Evolutionary conservation across 2,113 vertebrate species (phyloP), one percentile per base, ranked within the genome.

Genomic region (Nesogale talazaci): DNA sequence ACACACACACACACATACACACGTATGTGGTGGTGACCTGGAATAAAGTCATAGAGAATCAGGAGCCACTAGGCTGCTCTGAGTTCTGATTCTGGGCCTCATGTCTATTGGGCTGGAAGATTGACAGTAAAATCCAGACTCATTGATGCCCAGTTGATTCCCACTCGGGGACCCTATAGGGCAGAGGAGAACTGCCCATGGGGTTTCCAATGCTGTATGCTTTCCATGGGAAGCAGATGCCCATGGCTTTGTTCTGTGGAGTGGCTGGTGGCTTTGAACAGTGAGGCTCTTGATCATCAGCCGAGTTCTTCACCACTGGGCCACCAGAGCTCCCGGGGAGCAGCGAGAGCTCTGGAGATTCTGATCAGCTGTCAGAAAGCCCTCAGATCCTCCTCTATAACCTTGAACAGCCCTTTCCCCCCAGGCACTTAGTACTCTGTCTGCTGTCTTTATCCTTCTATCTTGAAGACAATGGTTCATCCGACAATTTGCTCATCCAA

Each of bases 331-430:
- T 69, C 31, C 31, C n/a, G 67, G n/a, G n/a, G 12, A n/a, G 14
- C 6, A 36, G 23, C 12, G 0, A 38, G 46, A 76, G 4, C 14
- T 1, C 17, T 27, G 67, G 57, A 3, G 7, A 7, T 14, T 2
- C 23, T 15, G 5, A 3, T 34, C 0, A 0, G 16, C 40, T n/a
- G 3, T 5, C 0, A 5, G 23, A 1, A 3, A 88, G 65, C 46
- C 74, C n/a, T 92, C 22, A n/a, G n/a, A n/a, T n/a, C 3, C 77
- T 76, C 36, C 59, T 75, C 10, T n/a, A 83, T 1, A 40, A 34
- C 3, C n/a, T 69, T 69, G 40, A 16, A 4, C 36, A n/a, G 61
- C 4, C 14, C 15, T 25, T 4, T n/a, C 6, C 46, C 15, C 31
- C 67, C 38, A n/a, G 38, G 46, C 29, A 1, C 36, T 29, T 29